These are phyloP conservation scores for Eupithecia exiguata DNA, from an alignment of 2,888 invertebrate genomes.

Conservation along the genomic window DNA sequence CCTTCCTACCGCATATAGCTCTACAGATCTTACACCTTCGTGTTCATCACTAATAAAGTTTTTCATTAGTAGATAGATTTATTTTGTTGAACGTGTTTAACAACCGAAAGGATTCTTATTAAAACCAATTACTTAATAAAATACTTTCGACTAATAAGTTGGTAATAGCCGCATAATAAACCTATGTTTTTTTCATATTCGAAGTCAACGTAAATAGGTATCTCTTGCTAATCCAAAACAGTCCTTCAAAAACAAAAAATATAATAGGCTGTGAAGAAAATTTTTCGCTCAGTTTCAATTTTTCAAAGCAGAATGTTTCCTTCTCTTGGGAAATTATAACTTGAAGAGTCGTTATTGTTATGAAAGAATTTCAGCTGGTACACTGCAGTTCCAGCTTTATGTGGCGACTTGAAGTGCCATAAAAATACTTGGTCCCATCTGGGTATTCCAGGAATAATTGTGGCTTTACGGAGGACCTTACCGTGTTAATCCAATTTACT, in stretches of 20 bases:
- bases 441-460: background rate
- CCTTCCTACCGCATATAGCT: background rate
- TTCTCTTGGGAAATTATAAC: conserved; percentile 57
- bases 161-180: background rate
- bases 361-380: conserved; percentile 14
- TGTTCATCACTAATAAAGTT: background rate
- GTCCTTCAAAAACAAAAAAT: conserved; percentile 10
- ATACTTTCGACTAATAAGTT: background rate
- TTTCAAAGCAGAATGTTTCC: conserved; percentile 52
- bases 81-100: background rate
- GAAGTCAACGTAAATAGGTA: background rate
- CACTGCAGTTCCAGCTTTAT: background rate
- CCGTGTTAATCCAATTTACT: no score
- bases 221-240: background rate
- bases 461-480: background rate
- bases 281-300: conserved; percentile 49
- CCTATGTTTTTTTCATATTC: background rate
- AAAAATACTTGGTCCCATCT: conserved; percentile 10
- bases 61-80: no score
- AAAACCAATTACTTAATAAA: background rate
- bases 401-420: conserved; percentile 3
- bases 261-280: conserved; percentile 11
- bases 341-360: conserved; percentile 43
- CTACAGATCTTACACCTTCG: background rate
- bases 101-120: background rate